Evolutionary conservation across 2,113 vertebrate species (phyloP).

Genomic region (Sitta europaea): DNA sequence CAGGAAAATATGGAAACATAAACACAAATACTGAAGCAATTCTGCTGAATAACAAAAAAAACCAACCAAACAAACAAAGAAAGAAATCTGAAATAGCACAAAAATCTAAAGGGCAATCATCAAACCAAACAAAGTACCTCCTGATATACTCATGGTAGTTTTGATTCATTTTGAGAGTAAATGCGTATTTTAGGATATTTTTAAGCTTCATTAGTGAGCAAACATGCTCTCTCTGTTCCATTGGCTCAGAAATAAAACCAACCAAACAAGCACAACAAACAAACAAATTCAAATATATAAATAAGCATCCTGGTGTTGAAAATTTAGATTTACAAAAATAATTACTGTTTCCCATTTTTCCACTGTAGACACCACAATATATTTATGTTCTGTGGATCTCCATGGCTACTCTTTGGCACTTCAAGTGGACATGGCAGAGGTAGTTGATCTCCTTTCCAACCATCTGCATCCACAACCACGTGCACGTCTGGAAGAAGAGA

Average conservation of each 20-base stretch:
- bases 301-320: background rate
- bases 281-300: background rate
- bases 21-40: background rate
- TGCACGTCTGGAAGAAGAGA: background rate
- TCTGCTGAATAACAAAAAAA: background rate
- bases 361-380: background rate
- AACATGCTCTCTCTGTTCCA: background rate
- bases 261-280: background rate
- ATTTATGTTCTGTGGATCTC: background rate
- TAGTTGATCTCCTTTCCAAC: background rate
- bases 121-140: background rate
- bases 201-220: background rate
- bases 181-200: background rate
- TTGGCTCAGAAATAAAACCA: background rate
- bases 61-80: no score
- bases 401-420: background rate
- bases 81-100: background rate
- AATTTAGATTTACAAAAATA: background rate
- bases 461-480: background rate
- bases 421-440: background rate
- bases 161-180: background rate
- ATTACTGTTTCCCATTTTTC: background rate
- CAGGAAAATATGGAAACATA: slow-evolving; percentile 12
- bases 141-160: background rate
- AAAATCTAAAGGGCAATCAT: background rate